Percentiles rank a stretch among this genome's conserved stretches.
These are phyloP conservation scores for Dascyllus trimaculatus DNA, from an alignment of 2,113 vertebrate species.

Conservation along the genomic window DNA sequence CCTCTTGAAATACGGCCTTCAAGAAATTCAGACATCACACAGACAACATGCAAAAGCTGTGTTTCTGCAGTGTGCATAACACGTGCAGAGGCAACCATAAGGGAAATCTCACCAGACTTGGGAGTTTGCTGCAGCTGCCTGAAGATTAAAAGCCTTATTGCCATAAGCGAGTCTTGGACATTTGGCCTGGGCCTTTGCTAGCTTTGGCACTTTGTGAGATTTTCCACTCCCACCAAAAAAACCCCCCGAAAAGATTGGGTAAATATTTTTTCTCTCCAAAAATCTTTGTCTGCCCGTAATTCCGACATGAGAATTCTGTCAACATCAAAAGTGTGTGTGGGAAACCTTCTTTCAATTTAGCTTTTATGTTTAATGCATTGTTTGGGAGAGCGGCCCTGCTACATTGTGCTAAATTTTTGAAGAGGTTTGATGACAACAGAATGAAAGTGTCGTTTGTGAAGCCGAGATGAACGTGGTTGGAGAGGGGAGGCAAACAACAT, in stretches of 20 bases:
- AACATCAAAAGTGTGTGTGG: conserved; percentile 48
- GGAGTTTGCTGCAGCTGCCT: conserved; percentile 47
- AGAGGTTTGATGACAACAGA: conserved; percentile 41
- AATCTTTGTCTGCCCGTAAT: conserved; percentile 29
- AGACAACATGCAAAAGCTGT: conserved; percentile 32
- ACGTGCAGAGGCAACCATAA: conserved; percentile 31
- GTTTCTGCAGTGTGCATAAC: conserved; percentile 32
- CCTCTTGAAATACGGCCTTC: conserved; percentile 44
- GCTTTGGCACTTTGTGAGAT: conserved; percentile 42
- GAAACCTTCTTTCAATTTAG: conserved; percentile 40
- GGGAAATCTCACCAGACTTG: conserved; percentile 38
- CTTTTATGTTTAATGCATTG: conserved; percentile 58
- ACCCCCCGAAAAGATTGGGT: conserved; percentile 11
- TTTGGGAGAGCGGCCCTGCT: conserved; percentile 31
- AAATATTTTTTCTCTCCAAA: conserved; percentile 34
- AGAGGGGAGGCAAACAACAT: conserved; percentile 35
- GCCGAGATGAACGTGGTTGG: conserved; percentile 38
- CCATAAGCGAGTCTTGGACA: conserved; percentile 32
- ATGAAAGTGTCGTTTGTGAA: conserved; percentile 49
- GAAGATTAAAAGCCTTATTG: conserved; percentile 66
- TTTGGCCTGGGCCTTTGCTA: conserved; percentile 32
- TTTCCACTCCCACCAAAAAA: conserved; percentile 27
- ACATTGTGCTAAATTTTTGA: conserved; percentile 49
- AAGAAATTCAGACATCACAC: conserved; percentile 48
- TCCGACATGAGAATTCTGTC: conserved; percentile 36